Percentiles rank a stretch among this genome's conserved stretches.
These are phyloP conservation scores for Phenganax subtilis DNA, from an alignment of 92 coral and sea anemone genomes.

Conservation along the genomic window DNA sequence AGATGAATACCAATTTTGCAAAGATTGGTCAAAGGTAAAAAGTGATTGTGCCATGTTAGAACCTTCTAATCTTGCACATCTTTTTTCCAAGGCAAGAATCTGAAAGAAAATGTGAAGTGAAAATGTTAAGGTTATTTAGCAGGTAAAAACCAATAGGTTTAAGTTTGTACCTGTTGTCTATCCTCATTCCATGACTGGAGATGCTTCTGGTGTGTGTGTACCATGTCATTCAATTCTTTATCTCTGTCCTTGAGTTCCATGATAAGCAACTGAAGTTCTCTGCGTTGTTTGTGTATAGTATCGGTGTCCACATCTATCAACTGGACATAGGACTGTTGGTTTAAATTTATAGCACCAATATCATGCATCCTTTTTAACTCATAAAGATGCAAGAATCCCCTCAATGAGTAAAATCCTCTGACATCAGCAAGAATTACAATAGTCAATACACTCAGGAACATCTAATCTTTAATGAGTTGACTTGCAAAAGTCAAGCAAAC, in stretches of 20 bases:
- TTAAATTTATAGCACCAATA: neutral
- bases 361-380: neutral
- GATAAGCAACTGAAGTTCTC: constrained; percentile 92
- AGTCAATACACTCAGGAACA: no score
- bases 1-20: neutral
- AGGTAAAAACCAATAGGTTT: neutral
- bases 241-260: constrained; percentile 97
- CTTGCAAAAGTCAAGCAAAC: no score
- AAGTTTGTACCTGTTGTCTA: constrained; percentile 69
- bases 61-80: constrained; percentile 90
- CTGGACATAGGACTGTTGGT: constrained; percentile 30
- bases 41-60: constrained; percentile 1
- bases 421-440: no score
- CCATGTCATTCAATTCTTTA: constrained; percentile 97
- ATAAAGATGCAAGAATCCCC: no score
- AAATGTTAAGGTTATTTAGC: neutral
- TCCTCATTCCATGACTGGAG: constrained; percentile 99
- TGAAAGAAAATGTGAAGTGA: constrained; percentile 3
- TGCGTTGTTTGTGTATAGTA: constrained; percentile 90
- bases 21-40: neutral
- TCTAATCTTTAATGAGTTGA: no score
- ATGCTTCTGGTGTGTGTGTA: constrained; percentile 95
- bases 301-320: constrained; percentile 87
- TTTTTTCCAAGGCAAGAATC: constrained; percentile 83
- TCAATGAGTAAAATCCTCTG: no score